Percentiles rank a stretch among this genome's conserved stretches.
Evolutionary conservation across 1,140 invertebrate genomes (phyloP).

Genomic region (Drosophila yakuba): DNA sequence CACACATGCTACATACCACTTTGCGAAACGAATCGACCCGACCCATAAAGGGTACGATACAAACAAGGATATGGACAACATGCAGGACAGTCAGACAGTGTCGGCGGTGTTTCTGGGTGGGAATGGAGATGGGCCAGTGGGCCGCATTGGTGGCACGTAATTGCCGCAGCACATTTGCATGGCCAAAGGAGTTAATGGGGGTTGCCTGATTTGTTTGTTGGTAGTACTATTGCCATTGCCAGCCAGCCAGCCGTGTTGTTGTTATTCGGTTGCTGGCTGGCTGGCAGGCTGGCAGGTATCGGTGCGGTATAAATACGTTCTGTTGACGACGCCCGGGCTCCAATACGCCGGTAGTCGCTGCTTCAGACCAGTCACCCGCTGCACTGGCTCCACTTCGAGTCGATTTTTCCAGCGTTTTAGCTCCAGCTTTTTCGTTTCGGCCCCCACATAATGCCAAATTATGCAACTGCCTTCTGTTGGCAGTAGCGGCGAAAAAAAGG

Average conservation of each 20-base stretch:
- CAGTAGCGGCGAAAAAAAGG: not conserved
- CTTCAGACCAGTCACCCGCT: conserved; percentile 56
- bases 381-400: conserved; percentile 44
- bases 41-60: not conserved
- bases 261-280: conserved; percentile 54
- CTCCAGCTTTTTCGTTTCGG: conserved; percentile 20
- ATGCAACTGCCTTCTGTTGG: conserved; percentile 39
- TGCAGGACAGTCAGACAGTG: conserved; percentile 70
- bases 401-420: conserved; percentile 28
- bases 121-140: conserved; percentile 20
- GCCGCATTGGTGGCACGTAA: conserved; percentile 49
- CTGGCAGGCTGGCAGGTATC: conserved; percentile 13
- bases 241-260: conserved; percentile 30
- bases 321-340: conserved; percentile 59
- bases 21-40: not conserved
- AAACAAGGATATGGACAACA: conserved; percentile 45
- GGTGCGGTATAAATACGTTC: conserved; percentile 73
- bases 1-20: not conserved
- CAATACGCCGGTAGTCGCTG: conserved; percentile 74
- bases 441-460: conserved; percentile 41
- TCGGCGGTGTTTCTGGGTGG: conserved; percentile 35
- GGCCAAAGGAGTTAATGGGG: conserved; percentile 79
- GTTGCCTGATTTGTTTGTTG: conserved; percentile 76
- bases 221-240: conserved; percentile 26
- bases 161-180: conserved; percentile 80